These are phyloP conservation scores for Lutraria rhynchaena DNA, from an alignment of 1,140 invertebrate genomes.

Conservation along the genomic window DNA sequence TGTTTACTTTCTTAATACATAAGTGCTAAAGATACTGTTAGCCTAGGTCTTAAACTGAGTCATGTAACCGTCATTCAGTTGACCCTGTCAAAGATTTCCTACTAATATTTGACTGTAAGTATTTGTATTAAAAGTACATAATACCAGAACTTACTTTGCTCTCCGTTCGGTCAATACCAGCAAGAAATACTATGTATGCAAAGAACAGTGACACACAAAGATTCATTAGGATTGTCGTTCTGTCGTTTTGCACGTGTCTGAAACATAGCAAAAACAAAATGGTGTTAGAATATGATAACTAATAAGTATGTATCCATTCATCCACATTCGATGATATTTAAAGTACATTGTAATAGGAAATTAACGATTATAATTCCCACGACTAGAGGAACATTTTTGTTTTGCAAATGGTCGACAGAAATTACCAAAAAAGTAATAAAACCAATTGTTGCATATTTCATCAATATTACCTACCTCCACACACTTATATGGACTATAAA, in stretches of 20 bases:
- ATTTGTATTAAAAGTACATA: not conserved
- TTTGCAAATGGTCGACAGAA: too few species aligned
- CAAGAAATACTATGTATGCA: conserved; percentile 65
- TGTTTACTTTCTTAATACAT: too few species aligned
- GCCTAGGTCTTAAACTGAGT: not conserved
- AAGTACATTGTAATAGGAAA: too few species aligned
- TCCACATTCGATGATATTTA: too few species aligned
- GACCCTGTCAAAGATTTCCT: not conserved
- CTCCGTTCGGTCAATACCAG: conserved; percentile 64
- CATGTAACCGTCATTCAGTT: not conserved
- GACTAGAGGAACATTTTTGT: too few species aligned
- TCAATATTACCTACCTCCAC: too few species aligned
- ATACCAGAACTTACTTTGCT: conserved; percentile 58
- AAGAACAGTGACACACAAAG: conserved; percentile 64
- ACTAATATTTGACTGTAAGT: not conserved
- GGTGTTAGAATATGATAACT: too few species aligned
- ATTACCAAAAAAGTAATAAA: too few species aligned
- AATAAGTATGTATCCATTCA: too few species aligned
- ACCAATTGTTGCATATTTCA: too few species aligned
- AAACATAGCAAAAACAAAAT: not conserved
- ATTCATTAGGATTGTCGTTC: conserved; percentile 59
- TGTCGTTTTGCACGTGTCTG: conserved; percentile 50
- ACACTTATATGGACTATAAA: too few species aligned
- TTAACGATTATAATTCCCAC: too few species aligned
- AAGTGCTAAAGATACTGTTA: not conserved